These are phyloP conservation scores for Drosophila novamexicana DNA, from an alignment of 1,140 invertebrate species.

Conservation along the genomic window DNA sequence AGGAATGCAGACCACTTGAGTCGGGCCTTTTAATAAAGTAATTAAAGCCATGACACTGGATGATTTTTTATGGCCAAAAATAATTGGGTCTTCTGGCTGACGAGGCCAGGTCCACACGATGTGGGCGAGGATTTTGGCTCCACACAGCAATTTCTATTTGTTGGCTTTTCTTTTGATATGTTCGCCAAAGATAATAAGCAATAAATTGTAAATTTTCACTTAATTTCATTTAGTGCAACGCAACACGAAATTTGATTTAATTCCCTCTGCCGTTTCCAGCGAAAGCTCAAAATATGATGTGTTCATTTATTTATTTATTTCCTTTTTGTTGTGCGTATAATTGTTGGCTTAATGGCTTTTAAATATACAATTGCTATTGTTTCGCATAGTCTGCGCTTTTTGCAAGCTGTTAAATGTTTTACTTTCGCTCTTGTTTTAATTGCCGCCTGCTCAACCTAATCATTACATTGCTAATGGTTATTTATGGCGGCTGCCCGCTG, in stretches of 20 bases:
- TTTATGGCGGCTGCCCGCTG: neutral
- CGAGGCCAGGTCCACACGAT: too few relatives aligned
- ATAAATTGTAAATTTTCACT: conserved; percentile 61
- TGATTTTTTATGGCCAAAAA: conserved; percentile 69
- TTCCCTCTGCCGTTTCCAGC: conserved; percentile 6
- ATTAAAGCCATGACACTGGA: conserved; percentile 74
- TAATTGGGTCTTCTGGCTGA: conserved; percentile 40
- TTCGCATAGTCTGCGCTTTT: neutral
- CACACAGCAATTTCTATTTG: conserved; percentile 59
- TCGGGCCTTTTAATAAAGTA: conserved; percentile 66
- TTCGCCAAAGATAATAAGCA: conserved; percentile 8
- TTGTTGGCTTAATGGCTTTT: conserved; percentile 29
- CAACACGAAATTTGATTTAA: conserved; percentile 22
- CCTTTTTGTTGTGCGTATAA: neutral
- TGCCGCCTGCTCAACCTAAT: conserved; percentile 57
- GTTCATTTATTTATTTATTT: conserved; percentile 3
- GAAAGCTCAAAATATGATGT: conserved; percentile 53
- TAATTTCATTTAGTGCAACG: conserved; percentile 45
- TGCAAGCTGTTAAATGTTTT: conserved; percentile 53
- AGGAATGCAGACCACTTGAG: conserved; percentile 33
- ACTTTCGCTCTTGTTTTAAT: conserved; percentile 72
- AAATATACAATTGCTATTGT: conserved; percentile 44
- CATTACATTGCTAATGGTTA: conserved; percentile 36
- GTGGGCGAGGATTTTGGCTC: too few relatives aligned
- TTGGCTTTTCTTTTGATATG: conserved; percentile 32